These are phyloP conservation scores for Subanguina moxae DNA, from an alignment of 1,140 invertebrate genomes.

Conservation along the genomic window DNA sequence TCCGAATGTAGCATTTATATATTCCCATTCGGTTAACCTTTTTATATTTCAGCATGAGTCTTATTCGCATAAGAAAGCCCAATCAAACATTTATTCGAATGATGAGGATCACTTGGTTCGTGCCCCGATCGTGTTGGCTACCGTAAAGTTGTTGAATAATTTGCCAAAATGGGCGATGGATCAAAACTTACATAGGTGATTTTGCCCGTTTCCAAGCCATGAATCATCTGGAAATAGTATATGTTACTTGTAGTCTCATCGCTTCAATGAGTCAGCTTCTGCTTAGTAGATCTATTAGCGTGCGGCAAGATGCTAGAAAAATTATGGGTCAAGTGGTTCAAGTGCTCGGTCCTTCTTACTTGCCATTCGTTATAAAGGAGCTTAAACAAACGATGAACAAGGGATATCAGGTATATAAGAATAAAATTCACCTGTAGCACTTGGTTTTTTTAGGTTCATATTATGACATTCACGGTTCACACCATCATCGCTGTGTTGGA, in stretches of 20 bases:
- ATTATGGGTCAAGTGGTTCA: constrained; percentile 82
- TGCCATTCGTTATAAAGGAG: constrained; percentile 75
- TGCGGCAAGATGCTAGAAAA: constrained; percentile 77
- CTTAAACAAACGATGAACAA: constrained; percentile 74
- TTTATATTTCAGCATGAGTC: constrained; percentile 1
- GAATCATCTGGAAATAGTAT: too few species aligned
- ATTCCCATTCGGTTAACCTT: not conserved
- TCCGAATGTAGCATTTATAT: constrained; percentile 29
- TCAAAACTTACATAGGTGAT: constrained; percentile 74
- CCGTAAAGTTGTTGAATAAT: constrained; percentile 84
- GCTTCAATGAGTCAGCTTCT: constrained; percentile 82
- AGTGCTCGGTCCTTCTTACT: constrained; percentile 76
- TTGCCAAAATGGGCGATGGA: constrained; percentile 72
- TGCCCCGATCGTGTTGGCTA: constrained; percentile 82
- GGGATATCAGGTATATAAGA: constrained; percentile 72
- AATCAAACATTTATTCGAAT: constrained; percentile 49
- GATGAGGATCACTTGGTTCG: constrained; percentile 81
- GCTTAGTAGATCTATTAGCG: constrained; percentile 80
- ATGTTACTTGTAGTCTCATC: constrained; percentile 74
- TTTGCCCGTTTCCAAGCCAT: constrained; percentile 38
- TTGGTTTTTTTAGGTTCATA: constrained; percentile 69
- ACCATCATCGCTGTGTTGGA: constrained; percentile 73
- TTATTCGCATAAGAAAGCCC: not conserved
- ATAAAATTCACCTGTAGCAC: not conserved
- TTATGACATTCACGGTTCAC: constrained; percentile 82